Percentiles rank a stretch among this genome's conserved stretches.
phyloP scores from a whole-genome alignment of 1,140 invertebrate species.

The Trigoniulus corallinus region DNA sequence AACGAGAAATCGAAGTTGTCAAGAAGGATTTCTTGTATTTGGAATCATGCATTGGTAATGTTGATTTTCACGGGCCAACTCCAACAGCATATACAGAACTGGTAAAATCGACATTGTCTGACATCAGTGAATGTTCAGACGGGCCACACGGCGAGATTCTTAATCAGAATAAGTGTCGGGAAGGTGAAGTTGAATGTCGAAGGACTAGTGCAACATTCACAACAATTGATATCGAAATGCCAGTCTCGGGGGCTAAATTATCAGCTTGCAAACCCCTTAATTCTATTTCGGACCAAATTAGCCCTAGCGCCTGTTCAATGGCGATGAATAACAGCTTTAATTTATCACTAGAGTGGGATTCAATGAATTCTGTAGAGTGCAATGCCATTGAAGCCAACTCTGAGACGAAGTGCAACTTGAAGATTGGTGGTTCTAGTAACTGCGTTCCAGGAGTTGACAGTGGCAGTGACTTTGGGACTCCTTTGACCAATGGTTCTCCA shows the following conservation, averaged over 20 bases:
- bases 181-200: not conserved
- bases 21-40: not conserved
- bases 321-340: slow-evolving; percentile 9
- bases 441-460: not conserved
- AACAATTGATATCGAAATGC: not conserved
- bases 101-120: not conserved
- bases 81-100: not conserved
- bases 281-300: not conserved
- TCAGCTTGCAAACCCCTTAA: slow-evolving; percentile 8
- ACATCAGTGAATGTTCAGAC: not conserved
- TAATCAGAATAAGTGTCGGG: no score
- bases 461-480: slow-evolving; percentile 7
- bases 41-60: not conserved
- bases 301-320: slow-evolving; percentile 1
- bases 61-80: not conserved
- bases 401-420: not conserved
- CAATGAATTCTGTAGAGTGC: slow-evolving; percentile 11
- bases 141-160: no score
- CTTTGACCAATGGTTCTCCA: slow-evolving; percentile 5
- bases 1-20: not conserved
- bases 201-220: not conserved
- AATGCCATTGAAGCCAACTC: slow-evolving; percentile 8
- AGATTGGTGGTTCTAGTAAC: not conserved
- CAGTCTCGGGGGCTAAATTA: not conserved
- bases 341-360: slow-evolving; percentile 13